Conservation (phyloP, 2,797 vertebrate species). For the Labroides dimidiatus region DNA sequence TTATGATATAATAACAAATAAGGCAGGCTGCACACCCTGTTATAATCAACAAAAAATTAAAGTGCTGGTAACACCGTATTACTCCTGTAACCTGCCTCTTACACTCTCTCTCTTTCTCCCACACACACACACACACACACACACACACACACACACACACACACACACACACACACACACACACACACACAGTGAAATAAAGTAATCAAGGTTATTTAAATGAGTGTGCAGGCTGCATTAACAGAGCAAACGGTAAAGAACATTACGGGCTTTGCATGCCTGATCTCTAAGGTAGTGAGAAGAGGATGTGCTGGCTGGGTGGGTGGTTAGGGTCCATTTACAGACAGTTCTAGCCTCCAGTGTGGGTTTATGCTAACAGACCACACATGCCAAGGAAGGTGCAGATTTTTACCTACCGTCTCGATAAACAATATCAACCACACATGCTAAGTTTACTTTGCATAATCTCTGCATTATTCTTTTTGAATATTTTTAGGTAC, state of each 20-base stretch:
- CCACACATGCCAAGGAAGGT: conserved; percentile 18
- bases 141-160: background rate
- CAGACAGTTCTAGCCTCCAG: conserved; percentile 44
- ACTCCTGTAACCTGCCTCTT: conserved; percentile 43
- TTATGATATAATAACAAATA: conserved; percentile 79
- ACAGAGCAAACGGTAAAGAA: conserved; percentile 68
- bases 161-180: conserved; percentile 2
- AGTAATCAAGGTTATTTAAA: conserved; percentile 83
- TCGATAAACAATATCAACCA: conserved; percentile 26
- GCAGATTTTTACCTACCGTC: conserved; percentile 8
- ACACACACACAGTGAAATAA: conserved; percentile 57
- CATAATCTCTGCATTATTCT: conserved; percentile 25
- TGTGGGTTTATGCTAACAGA: conserved; percentile 27
- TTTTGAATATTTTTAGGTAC: conserved; percentile 12
- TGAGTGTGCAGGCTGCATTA: conserved; percentile 74
- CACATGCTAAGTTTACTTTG: conserved; percentile 11
- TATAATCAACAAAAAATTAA: conserved; percentile 73
- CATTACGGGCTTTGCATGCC: conserved; percentile 63
- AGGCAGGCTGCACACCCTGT: conserved; percentile 59
- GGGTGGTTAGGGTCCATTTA: conserved; percentile 59
- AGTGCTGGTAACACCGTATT: conserved; percentile 62
- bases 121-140: conserved; percentile 36
- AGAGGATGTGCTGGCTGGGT: conserved; percentile 38
- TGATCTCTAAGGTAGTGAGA: conserved; percentile 56
- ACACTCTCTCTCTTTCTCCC: conserved; percentile 32